A percentile compares a stretch with the other conserved stretches of the same genome.
Evolutionary conservation across 2,888 invertebrate species (phyloP).

Genomic region (Drosophila lacicola): DNA sequence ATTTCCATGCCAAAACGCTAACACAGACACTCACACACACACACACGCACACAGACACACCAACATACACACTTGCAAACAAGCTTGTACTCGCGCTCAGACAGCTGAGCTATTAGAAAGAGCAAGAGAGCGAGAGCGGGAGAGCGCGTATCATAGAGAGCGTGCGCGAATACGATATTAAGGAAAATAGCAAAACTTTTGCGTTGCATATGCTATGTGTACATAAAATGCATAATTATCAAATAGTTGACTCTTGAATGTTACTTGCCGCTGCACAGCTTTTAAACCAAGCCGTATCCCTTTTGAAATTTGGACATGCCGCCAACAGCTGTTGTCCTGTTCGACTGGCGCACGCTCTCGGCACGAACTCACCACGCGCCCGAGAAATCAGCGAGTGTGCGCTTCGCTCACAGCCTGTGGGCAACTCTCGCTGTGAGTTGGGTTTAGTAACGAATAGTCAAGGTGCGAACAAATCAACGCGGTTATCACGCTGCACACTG

Average conservation of each 20-base stretch:
- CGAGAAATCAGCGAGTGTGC: conserved; percentile 64
- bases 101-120: conserved; percentile 59
- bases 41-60: conserved; percentile 11
- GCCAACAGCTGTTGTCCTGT: conserved; percentile 63
- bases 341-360: conserved; percentile 60
- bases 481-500: conserved; percentile 76
- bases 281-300: neutral
- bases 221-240: neutral
- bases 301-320: conserved; percentile 47
- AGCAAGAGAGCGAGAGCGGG: conserved; percentile 8
- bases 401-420: conserved; percentile 45
- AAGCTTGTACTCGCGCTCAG: conserved; percentile 20
- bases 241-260: neutral
- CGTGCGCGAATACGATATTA: conserved; percentile 58
- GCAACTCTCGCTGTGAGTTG: conserved; percentile 60
- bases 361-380: conserved; percentile 58
- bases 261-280: neutral
- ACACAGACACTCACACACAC: conserved; percentile 26
- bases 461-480: conserved; percentile 82
- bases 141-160: conserved; percentile 18
- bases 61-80: conserved; percentile 1
- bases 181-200: neutral
- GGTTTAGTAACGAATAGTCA: conserved; percentile 78
- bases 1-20: conserved; percentile 69
- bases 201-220: neutral